Evolutionary conservation across 2,888 invertebrate genomes (phyloP).

Genomic region (Diarsia mendica): DNA sequence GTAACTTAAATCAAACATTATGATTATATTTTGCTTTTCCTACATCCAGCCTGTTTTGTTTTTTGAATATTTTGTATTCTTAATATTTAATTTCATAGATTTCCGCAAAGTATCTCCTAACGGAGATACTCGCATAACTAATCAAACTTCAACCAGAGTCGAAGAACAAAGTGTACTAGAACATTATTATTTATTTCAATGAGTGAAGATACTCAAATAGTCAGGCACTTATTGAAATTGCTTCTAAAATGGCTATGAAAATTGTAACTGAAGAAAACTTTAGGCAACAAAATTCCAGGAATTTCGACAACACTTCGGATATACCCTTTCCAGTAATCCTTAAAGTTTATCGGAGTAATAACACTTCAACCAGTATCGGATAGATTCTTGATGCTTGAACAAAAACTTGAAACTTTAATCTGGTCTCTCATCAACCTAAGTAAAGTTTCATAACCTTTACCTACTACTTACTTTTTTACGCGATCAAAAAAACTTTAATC

Average conservation of each 20-base stretch:
- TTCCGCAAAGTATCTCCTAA: not conserved
- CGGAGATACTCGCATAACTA: too few relatives aligned
- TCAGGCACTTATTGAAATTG: slow-evolving; percentile 30
- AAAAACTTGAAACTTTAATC: slow-evolving; percentile 41
- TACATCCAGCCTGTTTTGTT: not conserved
- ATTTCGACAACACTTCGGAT: slow-evolving; percentile 31
- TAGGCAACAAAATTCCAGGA: slow-evolving; percentile 18
- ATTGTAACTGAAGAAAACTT: slow-evolving; percentile 35
- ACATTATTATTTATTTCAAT: not conserved
- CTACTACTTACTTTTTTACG: slow-evolving; percentile 9
- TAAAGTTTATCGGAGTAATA: slow-evolving; percentile 50
- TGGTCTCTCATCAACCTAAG: slow-evolving; percentile 2
- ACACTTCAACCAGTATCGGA: slow-evolving; percentile 32
- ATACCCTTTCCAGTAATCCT: slow-evolving; percentile 37
- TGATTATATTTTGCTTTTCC: not conserved
- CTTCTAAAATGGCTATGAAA: slow-evolving; percentile 30
- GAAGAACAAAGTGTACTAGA: not conserved
- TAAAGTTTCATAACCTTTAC: slow-evolving; percentile 23
- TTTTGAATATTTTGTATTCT: not conserved
- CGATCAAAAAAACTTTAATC: not conserved
- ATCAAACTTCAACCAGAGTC: not conserved
- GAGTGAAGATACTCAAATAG: not conserved
- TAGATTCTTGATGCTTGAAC: slow-evolving; percentile 35
- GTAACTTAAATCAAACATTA: not conserved
- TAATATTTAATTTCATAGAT: not conserved